phyloP scores from a whole-genome alignment of 1,140 invertebrate genomes.

The Epicauta chinensis region DNA sequence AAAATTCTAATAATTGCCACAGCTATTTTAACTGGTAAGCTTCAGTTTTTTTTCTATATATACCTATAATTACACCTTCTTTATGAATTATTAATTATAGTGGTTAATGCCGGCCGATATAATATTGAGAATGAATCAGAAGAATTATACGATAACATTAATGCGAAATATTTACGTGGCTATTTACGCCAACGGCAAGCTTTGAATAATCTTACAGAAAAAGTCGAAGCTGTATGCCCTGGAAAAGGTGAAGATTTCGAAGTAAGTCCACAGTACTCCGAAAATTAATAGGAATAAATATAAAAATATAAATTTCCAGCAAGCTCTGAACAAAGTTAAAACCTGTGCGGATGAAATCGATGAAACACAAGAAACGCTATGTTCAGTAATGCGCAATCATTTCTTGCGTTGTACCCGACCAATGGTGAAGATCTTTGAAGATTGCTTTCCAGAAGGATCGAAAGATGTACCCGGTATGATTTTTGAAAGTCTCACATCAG shows the following conservation, averaged over 20 bases:
- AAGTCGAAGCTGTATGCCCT: slow-evolving; percentile 9
- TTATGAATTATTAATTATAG: not conserved
- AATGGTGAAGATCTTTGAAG: slow-evolving; percentile 1
- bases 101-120: not conserved
- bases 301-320: not conserved
- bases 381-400: slow-evolving; percentile 17
- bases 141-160: not conserved
- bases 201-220: not conserved
- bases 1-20: slow-evolving; percentile 3
- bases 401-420: slow-evolving; percentile 15
- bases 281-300: slow-evolving; percentile 1
- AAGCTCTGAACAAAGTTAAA: slow-evolving; percentile 6
- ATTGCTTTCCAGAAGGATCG: slow-evolving; percentile 15
- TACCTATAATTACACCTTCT: not conserved
- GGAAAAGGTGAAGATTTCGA: slow-evolving; percentile 14
- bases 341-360: slow-evolving; percentile 12
- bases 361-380: slow-evolving; percentile 14
- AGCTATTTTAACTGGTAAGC: slow-evolving; percentile 4
- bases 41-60: not conserved
- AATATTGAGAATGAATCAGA: not conserved
- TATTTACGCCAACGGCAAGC: too few relatives aligned
- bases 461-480: slow-evolving; percentile 12
- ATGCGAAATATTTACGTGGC: too few relatives aligned
- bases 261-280: slow-evolving; percentile 2
- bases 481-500: slow-evolving; percentile 1